Conservation (phyloP, 2,888 invertebrate genomes). For the Tethea ocularis region DNA sequence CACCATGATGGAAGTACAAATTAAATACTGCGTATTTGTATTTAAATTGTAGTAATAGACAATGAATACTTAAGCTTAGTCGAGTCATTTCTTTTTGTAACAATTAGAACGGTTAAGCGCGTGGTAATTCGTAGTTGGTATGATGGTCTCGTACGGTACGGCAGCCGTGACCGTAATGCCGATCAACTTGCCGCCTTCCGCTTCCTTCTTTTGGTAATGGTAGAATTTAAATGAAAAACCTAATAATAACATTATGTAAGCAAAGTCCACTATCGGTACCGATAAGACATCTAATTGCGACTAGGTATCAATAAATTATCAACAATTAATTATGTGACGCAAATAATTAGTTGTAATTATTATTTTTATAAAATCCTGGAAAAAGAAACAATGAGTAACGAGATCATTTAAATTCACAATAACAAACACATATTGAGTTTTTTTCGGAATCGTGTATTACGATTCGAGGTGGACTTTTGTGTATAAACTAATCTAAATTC, state of each 20-base stretch:
- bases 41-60: too few species aligned
- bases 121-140: slow-evolving; percentile 16
- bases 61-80: neutral
- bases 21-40: too few species aligned
- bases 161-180: slow-evolving; percentile 37
- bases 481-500: neutral
- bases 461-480: too few species aligned
- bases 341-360: neutral
- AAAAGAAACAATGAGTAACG: too few species aligned
- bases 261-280: neutral
- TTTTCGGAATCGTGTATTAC: too few species aligned
- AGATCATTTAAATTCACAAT: too few species aligned
- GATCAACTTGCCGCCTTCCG: slow-evolving; percentile 42
- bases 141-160: slow-evolving; percentile 26
- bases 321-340: neutral
- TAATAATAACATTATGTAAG: neutral
- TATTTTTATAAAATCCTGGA: neutral
- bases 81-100: neutral
- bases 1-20: neutral
- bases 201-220: slow-evolving; percentile 37
- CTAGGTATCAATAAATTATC: neutral
- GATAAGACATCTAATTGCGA: neutral
- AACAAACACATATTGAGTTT: too few species aligned
- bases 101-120: neutral
- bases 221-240: neutral